Conservation (phyloP, 2,797 vertebrate genomes). For the Ispidina picta region DNA sequence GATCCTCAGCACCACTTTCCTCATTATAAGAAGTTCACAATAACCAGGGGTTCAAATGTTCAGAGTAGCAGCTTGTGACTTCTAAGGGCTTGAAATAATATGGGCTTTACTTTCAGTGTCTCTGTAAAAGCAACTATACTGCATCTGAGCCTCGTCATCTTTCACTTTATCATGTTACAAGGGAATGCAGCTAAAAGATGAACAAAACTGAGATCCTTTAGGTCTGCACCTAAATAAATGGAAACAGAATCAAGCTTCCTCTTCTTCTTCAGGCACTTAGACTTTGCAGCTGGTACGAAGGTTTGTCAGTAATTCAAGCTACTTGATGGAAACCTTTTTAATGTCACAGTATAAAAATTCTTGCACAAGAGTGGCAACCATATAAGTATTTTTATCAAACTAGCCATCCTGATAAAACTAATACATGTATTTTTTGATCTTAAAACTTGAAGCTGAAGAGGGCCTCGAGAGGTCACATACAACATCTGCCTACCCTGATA, state of each 20-base stretch:
- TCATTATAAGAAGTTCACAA: not conserved
- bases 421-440: not conserved
- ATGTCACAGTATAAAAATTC: not conserved
- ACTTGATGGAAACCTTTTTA: not conserved
- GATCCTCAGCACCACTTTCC: not conserved
- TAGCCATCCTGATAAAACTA: not conserved
- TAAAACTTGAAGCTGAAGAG: not conserved
- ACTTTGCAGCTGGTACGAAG: accelerated
- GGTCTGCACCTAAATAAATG: not conserved
- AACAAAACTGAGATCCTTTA: not conserved
- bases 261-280: not conserved
- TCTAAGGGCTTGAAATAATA: not conserved
- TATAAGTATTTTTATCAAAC: not conserved
- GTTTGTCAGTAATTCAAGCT: not conserved
- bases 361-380: not conserved
- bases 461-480: not conserved
- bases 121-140: not conserved
- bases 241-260: not conserved
- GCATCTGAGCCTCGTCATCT: not conserved
- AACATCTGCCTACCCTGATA: not conserved
- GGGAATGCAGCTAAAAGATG: not conserved
- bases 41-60: not conserved
- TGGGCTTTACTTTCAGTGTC: not conserved
- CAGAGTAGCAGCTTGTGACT: not conserved
- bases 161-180: not conserved